phyloP scores from a whole-genome alignment of 2,797 vertebrate species.

The Sebastes hubbsi region DNA sequence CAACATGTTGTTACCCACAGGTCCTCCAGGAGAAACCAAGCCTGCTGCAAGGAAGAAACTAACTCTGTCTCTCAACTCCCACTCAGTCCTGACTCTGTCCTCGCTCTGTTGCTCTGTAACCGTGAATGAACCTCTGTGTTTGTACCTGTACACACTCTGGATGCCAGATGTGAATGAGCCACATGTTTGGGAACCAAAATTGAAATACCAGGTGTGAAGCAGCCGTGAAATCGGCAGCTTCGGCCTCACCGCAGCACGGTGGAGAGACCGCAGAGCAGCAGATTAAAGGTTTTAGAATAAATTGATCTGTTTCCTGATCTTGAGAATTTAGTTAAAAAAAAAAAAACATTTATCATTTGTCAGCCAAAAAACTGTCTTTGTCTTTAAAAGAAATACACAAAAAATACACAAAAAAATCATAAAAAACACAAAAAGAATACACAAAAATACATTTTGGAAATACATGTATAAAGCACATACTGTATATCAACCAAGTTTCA shows the following conservation, averaged over 20 bases:
- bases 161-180: conserved; percentile 51
- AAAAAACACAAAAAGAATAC: too few relatives aligned
- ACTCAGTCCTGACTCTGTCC: neutral
- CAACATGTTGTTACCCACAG: conserved; percentile 55
- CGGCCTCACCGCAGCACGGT: neutral
- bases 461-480: neutral
- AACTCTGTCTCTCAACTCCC: neutral
- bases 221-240: conserved; percentile 28
- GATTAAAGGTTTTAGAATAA: neutral
- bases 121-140: conserved; percentile 64
- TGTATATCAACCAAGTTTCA: neutral
- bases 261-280: neutral
- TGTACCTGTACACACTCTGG: conserved; percentile 41
- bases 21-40: conserved; percentile 45
- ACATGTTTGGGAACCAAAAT: conserved; percentile 41
- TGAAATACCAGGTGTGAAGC: conserved; percentile 48
- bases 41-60: conserved; percentile 33
- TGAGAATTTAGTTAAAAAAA: neutral
- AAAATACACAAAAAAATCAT: too few relatives aligned
- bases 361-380: neutral
- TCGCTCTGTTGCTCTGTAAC: neutral
- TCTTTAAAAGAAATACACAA: neutral
- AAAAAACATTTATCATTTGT: neutral
- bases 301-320: neutral
- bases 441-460: too few relatives aligned